phyloP scores from a whole-genome alignment of 2,797 vertebrate species.

The Sternotherus odoratus region DNA sequence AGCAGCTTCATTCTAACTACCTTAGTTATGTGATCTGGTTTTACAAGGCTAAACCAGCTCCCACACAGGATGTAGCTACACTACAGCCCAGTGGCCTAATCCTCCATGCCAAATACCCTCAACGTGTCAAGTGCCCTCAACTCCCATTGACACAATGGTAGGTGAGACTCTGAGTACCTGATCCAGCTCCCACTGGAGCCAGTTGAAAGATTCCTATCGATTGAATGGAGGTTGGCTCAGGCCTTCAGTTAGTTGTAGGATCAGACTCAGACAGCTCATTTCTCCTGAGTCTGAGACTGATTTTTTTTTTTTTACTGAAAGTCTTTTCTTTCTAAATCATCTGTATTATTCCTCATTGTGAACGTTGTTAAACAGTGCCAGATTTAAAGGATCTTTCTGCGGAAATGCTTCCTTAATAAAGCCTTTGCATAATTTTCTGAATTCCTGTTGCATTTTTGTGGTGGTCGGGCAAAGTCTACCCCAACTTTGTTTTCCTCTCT shows the following conservation, averaged over 20 bases:
- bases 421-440: background rate
- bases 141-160: background rate
- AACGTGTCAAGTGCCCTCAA: background rate
- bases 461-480: background rate
- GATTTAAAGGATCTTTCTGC: background rate
- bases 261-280: background rate
- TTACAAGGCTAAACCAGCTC: background rate
- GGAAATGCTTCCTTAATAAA: background rate
- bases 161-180: background rate
- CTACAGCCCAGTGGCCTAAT: background rate
- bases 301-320: background rate
- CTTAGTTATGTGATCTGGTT: conserved; percentile 8
- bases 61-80: background rate
- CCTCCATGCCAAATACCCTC: background rate
- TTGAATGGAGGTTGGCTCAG: background rate
- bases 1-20: background rate
- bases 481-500: background rate
- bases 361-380: background rate
- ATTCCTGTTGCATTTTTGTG: background rate
- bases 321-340: background rate
- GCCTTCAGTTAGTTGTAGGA: background rate
- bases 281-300: background rate
- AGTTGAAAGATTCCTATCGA: background rate
- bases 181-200: background rate
- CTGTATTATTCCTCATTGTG: background rate